Evolutionary conservation across 2,113 vertebrate species (phyloP).

Genomic region (Pampusana beccarii): DNA sequence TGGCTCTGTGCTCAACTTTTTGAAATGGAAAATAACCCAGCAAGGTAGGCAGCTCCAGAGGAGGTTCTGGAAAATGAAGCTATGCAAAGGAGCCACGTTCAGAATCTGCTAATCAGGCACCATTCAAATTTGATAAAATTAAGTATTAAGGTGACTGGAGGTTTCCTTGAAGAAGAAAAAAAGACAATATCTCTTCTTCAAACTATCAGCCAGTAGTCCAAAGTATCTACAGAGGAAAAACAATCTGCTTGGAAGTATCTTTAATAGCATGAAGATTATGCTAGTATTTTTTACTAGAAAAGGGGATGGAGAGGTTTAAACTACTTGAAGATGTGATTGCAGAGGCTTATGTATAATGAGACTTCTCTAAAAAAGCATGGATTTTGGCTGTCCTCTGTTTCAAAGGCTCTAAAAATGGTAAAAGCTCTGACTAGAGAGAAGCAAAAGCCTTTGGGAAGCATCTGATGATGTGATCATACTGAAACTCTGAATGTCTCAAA

Average conservation of each 20-base stretch:
- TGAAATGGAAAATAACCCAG: background rate
- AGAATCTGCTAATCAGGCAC: background rate
- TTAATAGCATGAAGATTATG: background rate
- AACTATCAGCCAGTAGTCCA: background rate
- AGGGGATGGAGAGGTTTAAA: background rate
- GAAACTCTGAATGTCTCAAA: background rate
- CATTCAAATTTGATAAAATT: background rate
- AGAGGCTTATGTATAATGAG: background rate
- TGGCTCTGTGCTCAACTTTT: background rate
- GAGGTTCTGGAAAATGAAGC: background rate
- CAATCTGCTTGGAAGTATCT: background rate
- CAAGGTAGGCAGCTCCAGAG: background rate
- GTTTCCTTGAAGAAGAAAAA: background rate
- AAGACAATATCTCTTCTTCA: background rate
- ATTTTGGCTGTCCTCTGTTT: background rate
- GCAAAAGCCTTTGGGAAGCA: background rate
- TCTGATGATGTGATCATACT: background rate
- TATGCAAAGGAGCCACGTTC: background rate
- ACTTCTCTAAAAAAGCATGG: background rate
- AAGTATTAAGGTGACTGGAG: background rate
- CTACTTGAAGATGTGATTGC: background rate
- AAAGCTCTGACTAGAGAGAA: background rate
- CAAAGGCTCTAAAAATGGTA: background rate
- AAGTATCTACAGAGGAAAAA: background rate
- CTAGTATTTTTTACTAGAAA: background rate